A percentile compares a stretch with the other conserved stretches of the same genome.
Conservation (phyloP, 2,113 vertebrate species). For the Pampusana beccarii region DNA sequence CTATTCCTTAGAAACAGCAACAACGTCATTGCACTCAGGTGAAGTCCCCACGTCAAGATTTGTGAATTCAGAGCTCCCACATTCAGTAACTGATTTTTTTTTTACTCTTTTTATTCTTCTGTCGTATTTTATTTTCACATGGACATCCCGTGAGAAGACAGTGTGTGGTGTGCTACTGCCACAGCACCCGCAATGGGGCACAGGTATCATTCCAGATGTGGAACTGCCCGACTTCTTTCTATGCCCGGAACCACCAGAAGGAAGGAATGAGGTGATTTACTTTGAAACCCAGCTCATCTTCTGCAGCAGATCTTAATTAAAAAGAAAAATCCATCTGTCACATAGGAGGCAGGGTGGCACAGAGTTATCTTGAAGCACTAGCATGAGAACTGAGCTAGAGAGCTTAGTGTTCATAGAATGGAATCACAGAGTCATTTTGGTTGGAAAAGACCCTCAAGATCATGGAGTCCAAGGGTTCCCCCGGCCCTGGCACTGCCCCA, state of each 20-base stretch:
- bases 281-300: neutral
- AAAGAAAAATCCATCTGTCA: neutral
- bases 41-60: accelerated
- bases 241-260: neutral
- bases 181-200: accelerated
- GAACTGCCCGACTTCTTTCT: neutral
- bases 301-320: neutral
- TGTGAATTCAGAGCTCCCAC: neutral
- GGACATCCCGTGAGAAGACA: neutral
- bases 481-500: no score
- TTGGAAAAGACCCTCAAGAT: no score
- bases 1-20: neutral
- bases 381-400: neutral
- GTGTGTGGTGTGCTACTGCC: neutral
- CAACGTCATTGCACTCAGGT: neutral
- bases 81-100: neutral
- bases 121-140: neutral
- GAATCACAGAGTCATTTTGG: no score
- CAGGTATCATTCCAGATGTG: neutral
- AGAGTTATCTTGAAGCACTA: neutral
- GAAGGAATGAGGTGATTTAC: neutral
- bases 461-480: no score
- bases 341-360: neutral
- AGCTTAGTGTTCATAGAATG: neutral
- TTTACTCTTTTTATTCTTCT: neutral